A percentile compares a stretch with the other conserved stretches of the same genome.
Conservation (phyloP, 92 coral and sea anemone species). For the Porites lobata region DNA sequence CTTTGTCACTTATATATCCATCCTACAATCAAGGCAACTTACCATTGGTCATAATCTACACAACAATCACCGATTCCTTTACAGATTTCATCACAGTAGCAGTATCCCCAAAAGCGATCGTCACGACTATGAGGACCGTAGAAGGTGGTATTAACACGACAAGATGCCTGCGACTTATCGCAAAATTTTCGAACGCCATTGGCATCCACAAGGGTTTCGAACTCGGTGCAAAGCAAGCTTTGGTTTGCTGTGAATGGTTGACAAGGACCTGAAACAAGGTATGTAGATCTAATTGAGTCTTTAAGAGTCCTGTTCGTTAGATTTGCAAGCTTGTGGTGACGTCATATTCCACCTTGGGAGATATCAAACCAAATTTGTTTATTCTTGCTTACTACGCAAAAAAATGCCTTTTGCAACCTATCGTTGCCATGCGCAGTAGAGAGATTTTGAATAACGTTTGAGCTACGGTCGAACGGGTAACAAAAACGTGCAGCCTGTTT, state of each 20-base stretch:
- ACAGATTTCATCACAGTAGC: conserved; percentile 4
- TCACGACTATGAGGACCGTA: not conserved
- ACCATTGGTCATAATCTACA: not conserved
- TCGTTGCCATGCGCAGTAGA: no score
- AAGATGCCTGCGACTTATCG: not conserved
- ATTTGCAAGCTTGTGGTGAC: no score
- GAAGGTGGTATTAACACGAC: not conserved
- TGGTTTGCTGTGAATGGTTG: not conserved
- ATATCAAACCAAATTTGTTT: no score
- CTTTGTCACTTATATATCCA: no score
- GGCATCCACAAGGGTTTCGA: not conserved
- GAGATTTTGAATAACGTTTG: no score
- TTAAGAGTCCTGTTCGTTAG: no score
- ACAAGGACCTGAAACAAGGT: conserved; percentile 18
- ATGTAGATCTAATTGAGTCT: no score
- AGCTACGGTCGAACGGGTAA: no score
- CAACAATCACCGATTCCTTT: conserved; percentile 6
- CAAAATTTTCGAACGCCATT: not conserved
- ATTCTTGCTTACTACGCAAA: no score
- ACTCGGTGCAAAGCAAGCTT: not conserved
- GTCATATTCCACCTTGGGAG: no score
- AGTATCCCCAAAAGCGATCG: not conserved
- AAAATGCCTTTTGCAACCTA: no score
- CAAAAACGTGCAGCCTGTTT: no score
- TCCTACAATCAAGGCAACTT: not conserved